These are phyloP conservation scores for Montipora cactus DNA, from an alignment of 64 coral and sea anemone genomes.

Conservation along the genomic window DNA sequence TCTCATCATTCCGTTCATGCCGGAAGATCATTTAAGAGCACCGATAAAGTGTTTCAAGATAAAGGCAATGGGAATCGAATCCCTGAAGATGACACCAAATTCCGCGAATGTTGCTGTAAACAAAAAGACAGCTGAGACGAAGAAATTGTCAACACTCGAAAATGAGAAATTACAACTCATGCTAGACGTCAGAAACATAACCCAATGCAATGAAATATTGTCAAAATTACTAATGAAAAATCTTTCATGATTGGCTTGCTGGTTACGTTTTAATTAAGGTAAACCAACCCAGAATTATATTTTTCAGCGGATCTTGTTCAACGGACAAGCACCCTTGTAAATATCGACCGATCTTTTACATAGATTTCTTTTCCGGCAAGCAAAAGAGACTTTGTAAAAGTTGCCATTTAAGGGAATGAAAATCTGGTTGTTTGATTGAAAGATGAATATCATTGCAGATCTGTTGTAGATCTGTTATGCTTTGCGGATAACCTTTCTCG, in stretches of 20 bases:
- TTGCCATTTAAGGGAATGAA: no score
- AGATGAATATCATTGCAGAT: no score
- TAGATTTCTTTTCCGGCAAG: background rate
- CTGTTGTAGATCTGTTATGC: no score
- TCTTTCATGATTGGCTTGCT: background rate
- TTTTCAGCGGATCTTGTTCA: background rate
- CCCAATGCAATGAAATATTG: background rate
- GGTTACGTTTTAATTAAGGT: background rate
- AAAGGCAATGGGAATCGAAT: background rate
- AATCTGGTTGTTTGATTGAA: no score
- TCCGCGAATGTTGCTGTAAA: background rate
- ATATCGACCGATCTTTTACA: no score
- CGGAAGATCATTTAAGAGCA: background rate
- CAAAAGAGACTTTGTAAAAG: background rate
- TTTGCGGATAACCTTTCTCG: background rate
- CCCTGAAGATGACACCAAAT: background rate
- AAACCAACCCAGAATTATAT: background rate
- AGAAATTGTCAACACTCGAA: background rate
- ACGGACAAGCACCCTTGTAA: no score
- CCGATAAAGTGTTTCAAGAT: no score
- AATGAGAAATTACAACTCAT: background rate
- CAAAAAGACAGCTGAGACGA: background rate
- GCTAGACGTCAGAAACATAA: no score
- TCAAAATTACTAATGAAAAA: background rate
- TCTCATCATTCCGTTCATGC: background rate